phyloP scores from a whole-genome alignment of 2,113 vertebrate genomes.

The Ginglymostoma cirratum region DNA sequence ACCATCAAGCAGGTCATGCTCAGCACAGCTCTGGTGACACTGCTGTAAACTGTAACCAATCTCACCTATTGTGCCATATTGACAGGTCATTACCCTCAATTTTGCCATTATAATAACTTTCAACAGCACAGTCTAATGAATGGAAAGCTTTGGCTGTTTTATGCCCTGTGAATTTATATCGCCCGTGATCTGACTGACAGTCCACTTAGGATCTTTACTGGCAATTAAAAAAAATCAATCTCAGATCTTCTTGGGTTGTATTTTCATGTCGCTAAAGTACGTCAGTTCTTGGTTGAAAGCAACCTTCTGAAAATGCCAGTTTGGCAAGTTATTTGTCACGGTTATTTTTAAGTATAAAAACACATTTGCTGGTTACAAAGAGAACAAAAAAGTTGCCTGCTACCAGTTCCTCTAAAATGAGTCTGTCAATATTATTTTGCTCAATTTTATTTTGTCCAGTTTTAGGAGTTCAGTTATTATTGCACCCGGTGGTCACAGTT shows the following conservation, averaged over 20 bases:
- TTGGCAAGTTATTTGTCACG: background rate
- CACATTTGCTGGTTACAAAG: background rate
- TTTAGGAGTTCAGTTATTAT: background rate
- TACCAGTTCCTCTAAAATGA: background rate
- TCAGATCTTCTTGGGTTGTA: background rate
- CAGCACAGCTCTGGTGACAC: background rate
- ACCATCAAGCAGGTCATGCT: background rate
- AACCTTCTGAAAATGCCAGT: background rate
- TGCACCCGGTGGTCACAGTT: no score
- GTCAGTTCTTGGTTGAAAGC: background rate
- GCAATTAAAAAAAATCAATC: background rate
- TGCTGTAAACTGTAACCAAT: background rate
- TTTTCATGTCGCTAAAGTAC: background rate
- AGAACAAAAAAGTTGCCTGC: background rate
- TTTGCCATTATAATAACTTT: background rate
- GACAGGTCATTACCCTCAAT: background rate
- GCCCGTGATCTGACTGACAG: background rate
- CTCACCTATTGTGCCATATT: background rate
- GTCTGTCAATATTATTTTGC: background rate
- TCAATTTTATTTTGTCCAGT: background rate
- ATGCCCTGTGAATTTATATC: background rate
- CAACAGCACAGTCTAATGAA: background rate
- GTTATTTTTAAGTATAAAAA: background rate
- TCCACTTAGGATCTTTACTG: background rate
- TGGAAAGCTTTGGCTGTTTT: background rate